Base-by-base conservation (phyloP, 1,140 invertebrate genomes). In the Battus philenor region DNA sequence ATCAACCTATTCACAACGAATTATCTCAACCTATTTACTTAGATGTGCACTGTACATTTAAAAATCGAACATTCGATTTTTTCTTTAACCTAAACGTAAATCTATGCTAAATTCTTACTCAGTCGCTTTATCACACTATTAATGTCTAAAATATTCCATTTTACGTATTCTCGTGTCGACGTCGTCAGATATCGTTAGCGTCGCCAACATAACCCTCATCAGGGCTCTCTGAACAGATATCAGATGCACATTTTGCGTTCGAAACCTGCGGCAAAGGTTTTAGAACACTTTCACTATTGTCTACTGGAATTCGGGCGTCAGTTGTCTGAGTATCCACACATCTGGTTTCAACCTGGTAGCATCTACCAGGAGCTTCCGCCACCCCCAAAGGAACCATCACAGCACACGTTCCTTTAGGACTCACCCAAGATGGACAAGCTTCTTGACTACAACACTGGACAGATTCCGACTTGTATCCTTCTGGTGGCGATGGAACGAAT, bases 131-230 rank as follows among this genome's bases (percentile, higher is more conserved):
- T 78, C 78, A 78, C 75, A 79, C 69, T 67, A 52, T 56, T 72
- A 74, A 68, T 70, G 67, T 78, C 67, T 70, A 70, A 62, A 70
- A 67, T 68, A 64, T n/a, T 68, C 68, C 64, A 67, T 64, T 74
- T 79, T 75, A 80, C 59, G 69, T 68, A 62, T 69, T 76, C 48
- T 86, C 82, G 55, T 61, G 81, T 50, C 85, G 89, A 78, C 86
- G 91, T 90, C 66, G 88, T 90, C 89, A 90, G 73, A 89, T 90
- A 57, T 90, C 88, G 59, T 88, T 87, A 36, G 70, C 89, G 66
- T 95, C 94, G 15, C 93, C 94, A 29, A 93, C 94, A 70, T 95
- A 96, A 1, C 94, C 94, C 70, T 96, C 94, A 70, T 96, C 94
- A 2, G 94, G 93, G 70, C 93, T 95, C 58, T 95, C 94, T 1